Evolutionary conservation across 2,113 vertebrate species (phyloP).

Genomic region (Rutilus rutilus): DNA sequence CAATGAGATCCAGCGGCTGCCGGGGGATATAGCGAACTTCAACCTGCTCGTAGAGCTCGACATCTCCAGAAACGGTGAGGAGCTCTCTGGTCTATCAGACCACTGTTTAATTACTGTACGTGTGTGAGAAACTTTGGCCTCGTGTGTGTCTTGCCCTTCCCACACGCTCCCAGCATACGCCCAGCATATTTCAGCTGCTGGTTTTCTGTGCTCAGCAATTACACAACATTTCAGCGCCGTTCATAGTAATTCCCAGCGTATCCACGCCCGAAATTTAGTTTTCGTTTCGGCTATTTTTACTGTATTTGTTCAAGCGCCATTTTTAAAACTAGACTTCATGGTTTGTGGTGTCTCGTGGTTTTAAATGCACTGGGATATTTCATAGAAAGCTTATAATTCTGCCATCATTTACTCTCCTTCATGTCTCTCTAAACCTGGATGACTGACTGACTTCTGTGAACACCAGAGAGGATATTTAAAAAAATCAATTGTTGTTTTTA

Average conservation of each 20-base stretch:
- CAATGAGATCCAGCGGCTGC: constrained; percentile 96
- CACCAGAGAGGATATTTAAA: not conserved
- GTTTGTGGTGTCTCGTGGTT: not conserved
- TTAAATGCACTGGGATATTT: not conserved
- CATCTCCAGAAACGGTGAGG: constrained; percentile 93
- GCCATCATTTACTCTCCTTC: not conserved
- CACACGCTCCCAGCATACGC: not conserved
- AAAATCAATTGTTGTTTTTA: not conserved
- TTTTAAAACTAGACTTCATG: constrained; percentile 25
- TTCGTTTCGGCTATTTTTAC: constrained; percentile 44
- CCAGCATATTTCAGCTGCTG: constrained; percentile 25
- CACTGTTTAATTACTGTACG: not conserved
- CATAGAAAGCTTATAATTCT: not conserved
- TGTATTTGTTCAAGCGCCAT: constrained; percentile 40
- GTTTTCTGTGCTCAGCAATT: constrained; percentile 41
- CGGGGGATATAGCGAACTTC: constrained; percentile 96
- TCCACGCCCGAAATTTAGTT: constrained; percentile 45
- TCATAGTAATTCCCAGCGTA: not conserved
- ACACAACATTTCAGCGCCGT: constrained; percentile 6
- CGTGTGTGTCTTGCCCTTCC: not conserved
- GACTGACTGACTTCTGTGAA: not conserved
- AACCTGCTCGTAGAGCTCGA: constrained; percentile 97
- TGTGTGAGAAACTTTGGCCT: not conserved
- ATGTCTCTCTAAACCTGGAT: not conserved
- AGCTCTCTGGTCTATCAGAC: not conserved